Base-by-base conservation (phyloP, 2,113 vertebrate species). In the Climacteris rufus region DNA sequence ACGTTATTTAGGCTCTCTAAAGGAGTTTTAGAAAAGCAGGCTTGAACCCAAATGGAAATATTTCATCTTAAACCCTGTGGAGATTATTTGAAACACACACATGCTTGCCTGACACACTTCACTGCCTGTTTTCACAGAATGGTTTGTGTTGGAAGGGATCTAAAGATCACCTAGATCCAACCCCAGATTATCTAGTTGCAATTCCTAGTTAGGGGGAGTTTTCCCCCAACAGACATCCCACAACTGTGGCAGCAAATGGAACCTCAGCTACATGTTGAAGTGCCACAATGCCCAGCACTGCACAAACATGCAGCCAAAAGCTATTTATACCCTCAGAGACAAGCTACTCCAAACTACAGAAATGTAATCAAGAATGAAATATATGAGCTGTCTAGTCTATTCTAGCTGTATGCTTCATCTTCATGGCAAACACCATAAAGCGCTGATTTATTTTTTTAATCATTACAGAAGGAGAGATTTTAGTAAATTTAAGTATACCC, bases 221-320 rank as follows among this genome's bases (percentile, higher is more conserved):
- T 52, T n/a, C 61, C 63, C 71, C 23, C 74, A 60, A 49, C n/a
- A 71, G 54, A 25, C 18, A 15, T 2, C 24, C 10, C 49, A 13
- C 33, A 35, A 3, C 7, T 3, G 1, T 22, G 69, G 70, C 30
- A 84, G 76, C 65, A 78, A 28, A 2, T 8, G 28, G 52, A 28
- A 52, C 28, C 7, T 13, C 0, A 39, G 50, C 3, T 28, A 13
- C 5, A 2, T 2, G 35, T 8, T 1, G 16, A 15, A 31, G 33
- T 7, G 28, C 11, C 42, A 7, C 63, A 33, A 14, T 5, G 17
- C 20, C 65, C 44, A n/a, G 61, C 33, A 28, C 21, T 16, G 15
- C 71, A 28, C 66, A 53, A 7, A 64, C 69, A 72, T 14, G 8
- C 18, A 18, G 7, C 21, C 49, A 52, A 59, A 49, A 4, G 47